These are phyloP conservation scores for Spinus olivaceus DNA, from an alignment of 2,797 vertebrate genomes.

Conservation along the genomic window DNA sequence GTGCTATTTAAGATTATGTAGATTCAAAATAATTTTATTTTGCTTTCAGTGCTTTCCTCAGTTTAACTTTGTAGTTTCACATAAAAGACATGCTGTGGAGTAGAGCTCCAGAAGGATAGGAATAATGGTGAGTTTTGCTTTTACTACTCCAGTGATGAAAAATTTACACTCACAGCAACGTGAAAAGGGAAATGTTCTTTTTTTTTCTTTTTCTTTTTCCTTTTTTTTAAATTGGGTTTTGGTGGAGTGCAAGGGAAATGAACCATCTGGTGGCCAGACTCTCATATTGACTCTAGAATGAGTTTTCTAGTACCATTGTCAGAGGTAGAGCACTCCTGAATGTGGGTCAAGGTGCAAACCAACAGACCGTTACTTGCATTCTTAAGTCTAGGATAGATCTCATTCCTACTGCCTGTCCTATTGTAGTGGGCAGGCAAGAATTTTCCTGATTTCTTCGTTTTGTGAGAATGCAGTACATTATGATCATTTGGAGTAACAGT, in stretches of 20 bases:
- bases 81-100: neutral
- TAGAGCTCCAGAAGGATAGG: neutral
- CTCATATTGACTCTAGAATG: neutral
- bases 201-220: too few relatives aligned
- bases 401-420: neutral
- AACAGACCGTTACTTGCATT: neutral
- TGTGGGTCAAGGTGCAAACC: neutral
- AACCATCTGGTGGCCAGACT: neutral
- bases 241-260: neutral
- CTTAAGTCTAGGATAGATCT: neutral
- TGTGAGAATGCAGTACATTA: neutral
- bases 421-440: neutral
- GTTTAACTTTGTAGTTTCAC: neutral
- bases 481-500: neutral
- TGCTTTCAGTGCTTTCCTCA: neutral
- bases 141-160: neutral
- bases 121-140: neutral
- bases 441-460: neutral
- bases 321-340: neutral
- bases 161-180: neutral
- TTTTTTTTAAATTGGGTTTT: neutral
- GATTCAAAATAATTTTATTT: neutral
- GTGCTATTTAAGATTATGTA: neutral
- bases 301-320: neutral
- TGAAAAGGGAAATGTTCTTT: neutral